phyloP scores from a whole-genome alignment of 2,797 vertebrate species.

The Phrynocephalus vlangalii region DNA sequence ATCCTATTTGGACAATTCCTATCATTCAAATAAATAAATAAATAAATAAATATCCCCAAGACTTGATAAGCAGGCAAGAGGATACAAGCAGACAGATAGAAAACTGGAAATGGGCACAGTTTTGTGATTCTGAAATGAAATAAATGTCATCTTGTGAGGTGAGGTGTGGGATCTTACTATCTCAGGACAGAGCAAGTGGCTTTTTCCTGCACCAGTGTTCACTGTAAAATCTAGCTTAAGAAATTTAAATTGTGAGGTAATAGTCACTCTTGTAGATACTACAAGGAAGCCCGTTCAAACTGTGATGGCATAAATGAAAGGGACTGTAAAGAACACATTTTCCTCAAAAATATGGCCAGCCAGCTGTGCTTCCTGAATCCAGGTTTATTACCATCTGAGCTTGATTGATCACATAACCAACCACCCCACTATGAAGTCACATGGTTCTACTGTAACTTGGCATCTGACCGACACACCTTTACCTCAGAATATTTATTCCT shows the following conservation, averaged over 20 bases:
- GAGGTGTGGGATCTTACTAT: neutral
- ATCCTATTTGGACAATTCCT: too few relatives aligned
- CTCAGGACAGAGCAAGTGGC: too few relatives aligned
- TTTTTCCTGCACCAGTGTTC: neutral
- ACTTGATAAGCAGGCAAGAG: neutral
- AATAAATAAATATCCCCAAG: too few relatives aligned
- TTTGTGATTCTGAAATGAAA: neutral
- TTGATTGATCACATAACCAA: conserved; percentile 11
- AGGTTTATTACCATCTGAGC: neutral
- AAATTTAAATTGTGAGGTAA: neutral
- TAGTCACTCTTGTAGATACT: neutral
- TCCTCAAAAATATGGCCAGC: neutral
- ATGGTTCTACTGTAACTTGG: fast-evolving
- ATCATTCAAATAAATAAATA: too few relatives aligned
- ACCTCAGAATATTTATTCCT: neutral
- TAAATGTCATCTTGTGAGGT: neutral
- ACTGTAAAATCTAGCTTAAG: neutral
- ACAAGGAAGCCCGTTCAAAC: neutral
- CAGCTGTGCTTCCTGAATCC: neutral
- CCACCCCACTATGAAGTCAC: neutral
- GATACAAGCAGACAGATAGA: neutral
- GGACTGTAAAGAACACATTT: neutral
- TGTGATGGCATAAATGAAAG: neutral
- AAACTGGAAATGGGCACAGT: neutral
- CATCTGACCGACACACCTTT: fast-evolving